Evolutionary conservation across 2,113 vertebrate genomes (phyloP).

Genomic region (Lasiurus cinereus): DNA sequence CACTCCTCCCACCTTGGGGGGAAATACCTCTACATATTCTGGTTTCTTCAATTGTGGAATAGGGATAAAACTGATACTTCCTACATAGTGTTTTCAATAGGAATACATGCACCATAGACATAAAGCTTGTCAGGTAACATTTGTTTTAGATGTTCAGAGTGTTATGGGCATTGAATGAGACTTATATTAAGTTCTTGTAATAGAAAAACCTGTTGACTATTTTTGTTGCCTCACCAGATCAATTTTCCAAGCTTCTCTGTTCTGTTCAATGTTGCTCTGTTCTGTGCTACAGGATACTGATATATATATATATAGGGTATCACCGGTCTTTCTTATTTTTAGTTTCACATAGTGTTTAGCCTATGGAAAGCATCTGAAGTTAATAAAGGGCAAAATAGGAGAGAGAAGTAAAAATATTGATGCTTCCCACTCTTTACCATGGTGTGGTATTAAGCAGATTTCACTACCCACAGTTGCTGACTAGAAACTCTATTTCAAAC

Average conservation of each 20-base stretch:
- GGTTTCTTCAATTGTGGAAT: neutral
- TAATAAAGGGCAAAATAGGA: neutral
- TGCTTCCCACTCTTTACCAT: neutral
- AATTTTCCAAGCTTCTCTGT: neutral
- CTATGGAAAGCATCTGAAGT: neutral
- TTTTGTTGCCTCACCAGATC: neutral
- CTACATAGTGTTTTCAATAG: neutral
- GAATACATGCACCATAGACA: neutral
- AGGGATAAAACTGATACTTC: neutral
- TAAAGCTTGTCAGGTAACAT: neutral
- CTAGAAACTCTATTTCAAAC: neutral
- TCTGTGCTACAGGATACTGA: neutral
- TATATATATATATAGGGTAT: neutral
- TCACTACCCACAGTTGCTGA: neutral
- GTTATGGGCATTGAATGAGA: neutral
- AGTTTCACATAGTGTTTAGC: neutral
- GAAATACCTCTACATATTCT: neutral
- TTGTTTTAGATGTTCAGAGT: neutral
- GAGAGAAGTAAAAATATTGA: neutral
- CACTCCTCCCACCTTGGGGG: neutral
- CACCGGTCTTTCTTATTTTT: neutral
- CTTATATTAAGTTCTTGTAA: neutral
- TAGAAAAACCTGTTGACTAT: neutral
- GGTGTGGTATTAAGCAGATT: neutral
- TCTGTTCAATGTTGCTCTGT: neutral